Base-by-base conservation (phyloP, 1,140 invertebrate genomes). In the Drosophila nebulosa region DNA sequence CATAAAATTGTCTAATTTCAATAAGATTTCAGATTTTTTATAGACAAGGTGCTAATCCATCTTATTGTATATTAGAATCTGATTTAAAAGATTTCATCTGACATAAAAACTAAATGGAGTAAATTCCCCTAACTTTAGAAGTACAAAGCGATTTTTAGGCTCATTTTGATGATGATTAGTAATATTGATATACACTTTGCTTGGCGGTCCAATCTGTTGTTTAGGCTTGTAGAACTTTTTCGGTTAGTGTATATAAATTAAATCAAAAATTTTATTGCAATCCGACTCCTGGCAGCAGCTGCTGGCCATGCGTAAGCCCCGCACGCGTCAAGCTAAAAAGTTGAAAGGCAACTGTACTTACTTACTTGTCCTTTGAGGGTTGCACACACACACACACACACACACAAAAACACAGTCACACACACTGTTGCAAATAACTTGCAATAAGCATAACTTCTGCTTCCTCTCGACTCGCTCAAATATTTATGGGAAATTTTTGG, bases 401-500 rank as follows among this genome's bases (percentile, higher is more conserved):
- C n/a, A 56, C 36, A 30, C n/a, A n/a, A n/a, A n/a, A n/a, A n/a
- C 35, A 16, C 35, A 27, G 24, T n/a, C n/a, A 36, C 27, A 63
- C 59, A 53, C 53, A 65, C 46, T 62, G 39, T 61, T 60, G 21
- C 21, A 58, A 53, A 72, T 78, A 74, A 71, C 59, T 78, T 74
- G 72, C 79, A 90, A 90, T 89, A 64, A 90, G 69, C 80, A 73
- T 90, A 83, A 90, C 59, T 90, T 75, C 55, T 71, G 78, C 74
- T 78, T 74, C 35, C 36, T 30, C 55, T 10, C 51, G 50, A 24
- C 70, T 27, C 74, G 74, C 78, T 90, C 70, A 90, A 86, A 90
- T 90, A 90, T 90, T 90, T 86, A 88, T 88, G 75, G 78, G 68
- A 69, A 79, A 83, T 79, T 79, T 75, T 77, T 71, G 53, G 56